Base-by-base conservation (phyloP, 2,797 vertebrate species). In the Melanotaenia maccullochi region DNA sequence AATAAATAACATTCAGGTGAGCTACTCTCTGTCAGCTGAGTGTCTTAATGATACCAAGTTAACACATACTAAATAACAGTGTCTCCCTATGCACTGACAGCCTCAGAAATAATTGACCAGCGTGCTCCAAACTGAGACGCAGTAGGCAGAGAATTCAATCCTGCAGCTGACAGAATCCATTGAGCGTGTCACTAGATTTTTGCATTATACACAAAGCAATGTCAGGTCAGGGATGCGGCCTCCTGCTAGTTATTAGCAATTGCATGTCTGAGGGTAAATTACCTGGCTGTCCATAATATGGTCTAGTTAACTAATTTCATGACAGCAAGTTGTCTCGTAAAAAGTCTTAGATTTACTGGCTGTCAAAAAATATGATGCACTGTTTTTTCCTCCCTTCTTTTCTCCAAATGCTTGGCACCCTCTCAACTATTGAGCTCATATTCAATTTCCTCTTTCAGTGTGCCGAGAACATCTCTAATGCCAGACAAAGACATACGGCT, bases 61-160 rank as follows among this genome's bases (percentile, higher is more conserved):
- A 95, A 95, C 94, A 94, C 93, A 93, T 89, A 93, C 94, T 95
- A 95, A 95, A 95, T 95, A 95, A 95, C 92, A 92, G 94, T 85
- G 90, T 90, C 94, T 94, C 88, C 90, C 87, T 79, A 85, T 87
- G 89, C 90, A 79, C 88, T 94, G 94, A 95, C 94, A 95, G 94
- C 93, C 88, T 95, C 94, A 95, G 93, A 94, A 95, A 95, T 95
- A 95, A 95, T 95, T 95, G 94, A 95, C 94, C 94, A 94, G 90
- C 90, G 68, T 90, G 93, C 93, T 95, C 93, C 92, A 93, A 92
- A 94, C 92, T 87, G 91, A 94, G 93, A 94, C 92, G 83, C 93
- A 92, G 92, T 87, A 92, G 91, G 93, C 86, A 93, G 90, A 94
- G 93, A 94, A 95, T 94, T 94, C 93, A 95, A 95, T 94, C 93